Percentiles rank a stretch among this genome's conserved stretches.
Conservation (phyloP, 92 coral and sea anemone genomes). For the Heteractis magnifica region DNA sequence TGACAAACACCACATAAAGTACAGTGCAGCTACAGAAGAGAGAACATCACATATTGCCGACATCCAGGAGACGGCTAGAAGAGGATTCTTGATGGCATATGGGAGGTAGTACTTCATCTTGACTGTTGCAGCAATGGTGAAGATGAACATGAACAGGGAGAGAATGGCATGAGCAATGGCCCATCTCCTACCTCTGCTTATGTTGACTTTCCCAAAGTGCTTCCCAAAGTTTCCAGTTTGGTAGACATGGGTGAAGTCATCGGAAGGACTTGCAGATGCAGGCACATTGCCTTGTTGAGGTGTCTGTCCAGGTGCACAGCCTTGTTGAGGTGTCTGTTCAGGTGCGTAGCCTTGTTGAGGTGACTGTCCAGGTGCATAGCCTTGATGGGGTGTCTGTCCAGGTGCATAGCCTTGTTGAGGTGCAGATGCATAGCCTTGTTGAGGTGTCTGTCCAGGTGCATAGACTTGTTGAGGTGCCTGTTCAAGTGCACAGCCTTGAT, state of each 20-base stretch:
- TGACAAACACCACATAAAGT: constrained; percentile 12
- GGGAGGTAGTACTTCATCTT: constrained; percentile 19
- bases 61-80: constrained; percentile 24
- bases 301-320: neutral
- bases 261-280: neutral
- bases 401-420: neutral
- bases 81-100: neutral
- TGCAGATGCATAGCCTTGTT: neutral
- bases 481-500: neutral
- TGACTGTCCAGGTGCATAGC: neutral
- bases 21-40: neutral
- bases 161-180: constrained; percentile 15
- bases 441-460: neutral
- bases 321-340: neutral
- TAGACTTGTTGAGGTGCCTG: neutral
- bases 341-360: neutral
- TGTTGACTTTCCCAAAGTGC: constrained; percentile 34
- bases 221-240: constrained; percentile 49
- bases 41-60: constrained; percentile 1
- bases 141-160: neutral
- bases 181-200: constrained; percentile 30
- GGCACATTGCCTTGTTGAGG: neutral
- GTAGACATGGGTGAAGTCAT: constrained; percentile 32
- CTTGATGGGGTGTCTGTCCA: neutral
- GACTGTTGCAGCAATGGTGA: constrained; percentile 22